Evolutionary conservation across 2,113 vertebrate species (phyloP), one percentile per base, ranked within the genome.

Genomic region (Cygnus atratus): DNA sequence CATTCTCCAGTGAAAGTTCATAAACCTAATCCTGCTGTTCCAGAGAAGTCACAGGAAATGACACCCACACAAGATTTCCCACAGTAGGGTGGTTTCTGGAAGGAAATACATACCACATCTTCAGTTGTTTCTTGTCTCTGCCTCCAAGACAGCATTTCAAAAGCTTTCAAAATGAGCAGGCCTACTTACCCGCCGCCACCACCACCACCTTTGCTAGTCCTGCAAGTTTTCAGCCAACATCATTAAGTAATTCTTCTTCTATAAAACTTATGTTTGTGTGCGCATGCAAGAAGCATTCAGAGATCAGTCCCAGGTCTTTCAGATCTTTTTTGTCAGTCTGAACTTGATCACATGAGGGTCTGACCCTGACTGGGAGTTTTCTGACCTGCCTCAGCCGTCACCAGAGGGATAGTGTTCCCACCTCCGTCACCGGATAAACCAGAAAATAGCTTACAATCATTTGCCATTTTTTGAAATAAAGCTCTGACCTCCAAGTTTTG

Each of bases 11-110:
- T 31, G 9, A 74, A 91, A 92, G 41, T 13, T 95, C 55, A 14
- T 66, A 54, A 61, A 10, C 22, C 9, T 10, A 92, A 66, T 44
- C 58, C 55, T 63, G 46, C 46, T 77, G 16, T 52, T 72, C 65
- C 65, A 63, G 65, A 48, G 41, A 18, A 93, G 73, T 26, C 46
- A 24, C 20, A 87, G 87, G 44, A 87, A 94, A 72, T 19, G 52
- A 92, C 75, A 86, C 88, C 78, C 54, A 90, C 82, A 68, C 68
- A 85, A 65, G 9, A 57, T 61, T 96, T 91, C 82, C 67, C 90
- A 96, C 74, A 93, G 58, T 59, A 10, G 8, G 8, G 19, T 70
- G n/a, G 29, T 66, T 91, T 85, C 67, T 65, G 41, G 62, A 83
- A 57, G 50, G 62, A 90, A 87, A 70, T 29, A 26, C 8, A 39